Conservation (phyloP, 2,797 vertebrate species). For the Rhinella marina region DNA sequence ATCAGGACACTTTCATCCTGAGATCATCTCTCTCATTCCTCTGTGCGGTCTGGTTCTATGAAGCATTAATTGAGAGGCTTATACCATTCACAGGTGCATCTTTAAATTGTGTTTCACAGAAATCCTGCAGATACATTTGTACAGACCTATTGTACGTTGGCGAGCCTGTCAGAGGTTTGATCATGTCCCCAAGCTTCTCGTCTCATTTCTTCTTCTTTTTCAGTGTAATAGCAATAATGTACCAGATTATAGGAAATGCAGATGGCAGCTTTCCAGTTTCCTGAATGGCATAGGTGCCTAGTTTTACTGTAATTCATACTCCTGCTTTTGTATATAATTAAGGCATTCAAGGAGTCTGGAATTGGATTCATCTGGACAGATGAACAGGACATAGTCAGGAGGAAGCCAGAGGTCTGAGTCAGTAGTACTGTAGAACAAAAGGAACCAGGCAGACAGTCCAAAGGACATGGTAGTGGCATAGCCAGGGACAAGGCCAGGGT, state of each 20-base stretch:
- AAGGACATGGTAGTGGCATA: too few species aligned
- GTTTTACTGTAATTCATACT: too few species aligned
- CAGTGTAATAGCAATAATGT: background rate
- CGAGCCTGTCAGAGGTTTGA: background rate
- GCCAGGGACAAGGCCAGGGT: too few species aligned
- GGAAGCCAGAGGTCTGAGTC: too few species aligned
- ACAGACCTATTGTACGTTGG: background rate
- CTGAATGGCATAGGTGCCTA: too few species aligned
- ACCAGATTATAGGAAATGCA: background rate
- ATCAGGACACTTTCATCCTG: background rate
- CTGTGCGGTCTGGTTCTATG: background rate
- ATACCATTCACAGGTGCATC: background rate
- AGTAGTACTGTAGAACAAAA: too few species aligned
- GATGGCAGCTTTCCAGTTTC: background rate
- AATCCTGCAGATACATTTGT: background rate
- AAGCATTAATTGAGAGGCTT: background rate
- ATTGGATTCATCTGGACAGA: too few species aligned
- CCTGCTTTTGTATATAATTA: too few species aligned
- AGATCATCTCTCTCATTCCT: background rate
- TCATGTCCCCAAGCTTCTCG: background rate
- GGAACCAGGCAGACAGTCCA: too few species aligned
- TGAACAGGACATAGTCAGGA: too few species aligned
- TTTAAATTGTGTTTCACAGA: background rate
- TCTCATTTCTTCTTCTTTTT: background rate
- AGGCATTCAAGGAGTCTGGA: background rate